Evolutionary conservation across 2,113 vertebrate species (phyloP).

Genomic region (Bostrychus sinensis): DNA sequence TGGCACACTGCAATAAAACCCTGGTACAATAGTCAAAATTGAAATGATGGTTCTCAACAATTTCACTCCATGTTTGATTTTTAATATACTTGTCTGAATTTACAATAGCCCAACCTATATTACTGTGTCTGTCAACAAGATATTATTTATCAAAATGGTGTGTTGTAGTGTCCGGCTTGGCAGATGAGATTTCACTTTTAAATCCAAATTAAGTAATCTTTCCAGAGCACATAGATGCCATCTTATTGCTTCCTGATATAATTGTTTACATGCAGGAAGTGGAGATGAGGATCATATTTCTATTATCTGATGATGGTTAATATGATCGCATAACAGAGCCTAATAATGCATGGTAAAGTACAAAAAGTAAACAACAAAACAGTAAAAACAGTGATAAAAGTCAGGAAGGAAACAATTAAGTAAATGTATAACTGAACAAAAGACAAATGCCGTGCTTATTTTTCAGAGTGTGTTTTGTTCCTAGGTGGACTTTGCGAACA

Average conservation of each 20-base stretch:
- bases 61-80: too few species aligned
- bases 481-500: slow-evolving; percentile 98
- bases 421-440: too few species aligned
- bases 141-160: too few species aligned
- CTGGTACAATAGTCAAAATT: too few species aligned
- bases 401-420: not conserved
- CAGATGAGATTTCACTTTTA: not conserved
- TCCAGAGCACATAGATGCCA: not conserved
- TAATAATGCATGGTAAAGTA: not conserved
- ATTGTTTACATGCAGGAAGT: not conserved
- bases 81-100: too few species aligned
- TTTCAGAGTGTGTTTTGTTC: slow-evolving; percentile 12
- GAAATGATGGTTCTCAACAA: too few species aligned
- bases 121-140: too few species aligned
- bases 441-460: not conserved
- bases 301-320: not conserved
- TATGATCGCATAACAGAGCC: not conserved
- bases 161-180: slow-evolving; percentile 10
- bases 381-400: too few species aligned
- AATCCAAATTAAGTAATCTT: not conserved
- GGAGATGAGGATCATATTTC: not conserved
- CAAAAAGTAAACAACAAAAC: not conserved
- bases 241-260: not conserved
- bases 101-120: too few species aligned
- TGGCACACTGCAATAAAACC: too few species aligned